Evolutionary conservation across 2,113 vertebrate species (phyloP), one percentile per base, ranked within the genome.

Genomic region (Paralichthys olivaceus): DNA sequence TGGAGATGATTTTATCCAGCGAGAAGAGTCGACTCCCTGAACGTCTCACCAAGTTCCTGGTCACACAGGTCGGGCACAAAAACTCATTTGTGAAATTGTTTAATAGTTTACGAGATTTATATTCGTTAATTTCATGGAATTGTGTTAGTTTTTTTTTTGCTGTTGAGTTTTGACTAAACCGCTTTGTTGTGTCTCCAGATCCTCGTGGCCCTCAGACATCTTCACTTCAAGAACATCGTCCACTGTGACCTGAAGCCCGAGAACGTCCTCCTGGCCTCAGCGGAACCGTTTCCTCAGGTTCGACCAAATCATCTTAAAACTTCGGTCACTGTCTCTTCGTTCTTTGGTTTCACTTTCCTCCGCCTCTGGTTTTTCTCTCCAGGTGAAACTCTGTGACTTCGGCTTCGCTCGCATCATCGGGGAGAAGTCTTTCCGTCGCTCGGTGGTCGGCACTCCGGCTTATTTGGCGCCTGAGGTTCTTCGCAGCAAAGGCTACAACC

Each of bases 211-310:
- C 92, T 98, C 89, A 94, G 96, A 81, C 97, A 97, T 86, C 95
- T 98, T 62, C 97, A 98, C 87, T 97, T 98, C 89, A 98, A 98
- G 86, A 98, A 98, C 91, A 96, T 98, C 25, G 97, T 98, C 74
- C 97, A 98, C 95, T 98, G 97, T 93, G 97, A 98, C 92, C 95
- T 98, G 92, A 98, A 98, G 93, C 97, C 97, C 1, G 97, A 98
- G 92, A 98, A 98, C 40, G 97, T 98, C 53, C 94, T 98, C 37
- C 94, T 98, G 74, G 96, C 97, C 40, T 98, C 97, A 4, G 96
- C 96, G 62, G 97, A 98, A 80, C 96, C 96, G 0, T 97, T 97
- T 75, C 97, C 97, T 91, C 97, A 97, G 93, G 97, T 97, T 25
- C 87, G 67, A 75, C 47, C 43, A 6, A 7, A 6, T 26, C 19